These are phyloP conservation scores for Venustoraphidia nigricollis DNA, from an alignment of 2,888 invertebrate genomes.

Conservation along the genomic window DNA sequence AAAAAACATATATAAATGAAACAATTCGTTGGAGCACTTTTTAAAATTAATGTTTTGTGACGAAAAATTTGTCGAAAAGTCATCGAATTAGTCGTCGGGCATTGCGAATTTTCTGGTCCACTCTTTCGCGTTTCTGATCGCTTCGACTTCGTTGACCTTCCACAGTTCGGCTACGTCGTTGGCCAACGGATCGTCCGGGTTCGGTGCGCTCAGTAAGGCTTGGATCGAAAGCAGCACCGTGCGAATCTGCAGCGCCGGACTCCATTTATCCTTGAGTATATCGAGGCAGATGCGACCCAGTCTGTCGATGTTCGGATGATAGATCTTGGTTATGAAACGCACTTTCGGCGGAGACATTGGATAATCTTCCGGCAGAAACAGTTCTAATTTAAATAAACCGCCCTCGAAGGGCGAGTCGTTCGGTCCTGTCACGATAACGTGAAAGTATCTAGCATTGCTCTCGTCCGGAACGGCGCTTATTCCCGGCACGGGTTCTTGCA, in stretches of 20 bases:
- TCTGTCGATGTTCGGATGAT: constrained; percentile 99
- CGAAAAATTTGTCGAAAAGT: too few species aligned
- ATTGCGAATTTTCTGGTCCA: constrained; percentile 93
- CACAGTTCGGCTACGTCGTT: constrained; percentile 99
- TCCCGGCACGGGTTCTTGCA: constrained; percentile 96
- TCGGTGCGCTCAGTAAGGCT: constrained; percentile 93
- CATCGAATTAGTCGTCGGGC: constrained; percentile 17
- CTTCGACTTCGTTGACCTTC: constrained; percentile 98
- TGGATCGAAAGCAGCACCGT: constrained; percentile 97
- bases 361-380: constrained; percentile 98
- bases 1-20: too few species aligned
- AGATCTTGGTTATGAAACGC: constrained; percentile 98
- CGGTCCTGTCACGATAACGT: constrained; percentile 89
- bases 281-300: constrained; percentile 98
- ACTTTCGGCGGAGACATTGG: constrained; percentile 99
- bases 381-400: constrained; percentile 92
- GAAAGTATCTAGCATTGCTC: constrained; percentile 91
- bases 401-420: constrained; percentile 97
- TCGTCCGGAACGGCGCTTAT: constrained; percentile 95
- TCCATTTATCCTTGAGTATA: constrained; percentile 98
- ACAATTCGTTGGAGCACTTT: too few species aligned
- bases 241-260: constrained; percentile 96
- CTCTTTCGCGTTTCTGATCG: constrained; percentile 90
- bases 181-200: constrained; percentile 97
- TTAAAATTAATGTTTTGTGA: too few species aligned